Conservation (phyloP, 2,888 invertebrate genomes). For the Hydropsyche betteni region DNA sequence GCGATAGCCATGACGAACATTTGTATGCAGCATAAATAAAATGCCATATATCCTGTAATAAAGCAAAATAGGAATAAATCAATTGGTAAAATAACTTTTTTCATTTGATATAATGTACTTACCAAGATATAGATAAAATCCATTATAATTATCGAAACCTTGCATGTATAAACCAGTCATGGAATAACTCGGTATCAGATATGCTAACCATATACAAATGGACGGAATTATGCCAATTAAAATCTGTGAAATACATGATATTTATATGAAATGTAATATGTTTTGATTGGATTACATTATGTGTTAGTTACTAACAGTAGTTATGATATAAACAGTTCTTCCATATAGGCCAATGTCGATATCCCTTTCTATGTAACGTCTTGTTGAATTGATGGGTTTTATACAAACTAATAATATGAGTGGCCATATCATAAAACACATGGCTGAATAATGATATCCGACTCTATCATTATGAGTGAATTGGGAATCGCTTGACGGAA, state of each 20-base stretch:
- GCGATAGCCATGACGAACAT: constrained; percentile 73
- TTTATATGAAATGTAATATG: constrained; percentile 1
- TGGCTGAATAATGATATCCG: constrained; percentile 87
- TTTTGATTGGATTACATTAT: constrained; percentile 16
- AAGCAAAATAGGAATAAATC: constrained; percentile 27
- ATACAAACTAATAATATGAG: constrained; percentile 72
- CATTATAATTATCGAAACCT: constrained; percentile 70
- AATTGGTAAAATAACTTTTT: constrained; percentile 25
- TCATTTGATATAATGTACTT: constrained; percentile 44
- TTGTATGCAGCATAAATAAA: constrained; percentile 75
- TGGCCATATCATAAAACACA: constrained; percentile 83
- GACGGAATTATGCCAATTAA: constrained; percentile 82
- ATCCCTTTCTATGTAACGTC: constrained; percentile 79
- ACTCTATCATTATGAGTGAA: constrained; percentile 78
- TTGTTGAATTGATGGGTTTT: constrained; percentile 67
- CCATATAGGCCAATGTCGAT: constrained; percentile 83
- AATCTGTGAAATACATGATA: constrained; percentile 54
- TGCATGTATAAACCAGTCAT: constrained; percentile 86
- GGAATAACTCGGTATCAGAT: constrained; percentile 86
- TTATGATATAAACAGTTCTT: constrained; percentile 78
- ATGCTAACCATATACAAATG: constrained; percentile 82
- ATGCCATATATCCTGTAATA: constrained; percentile 73
- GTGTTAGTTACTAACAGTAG: constrained; percentile 70
- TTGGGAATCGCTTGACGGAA: constrained; percentile 79
- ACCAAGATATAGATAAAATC: constrained; percentile 79